These are phyloP conservation scores for Corythornis madagascariensis DNA, from an alignment of 2,113 vertebrate genomes.

Conservation along the genomic window DNA sequence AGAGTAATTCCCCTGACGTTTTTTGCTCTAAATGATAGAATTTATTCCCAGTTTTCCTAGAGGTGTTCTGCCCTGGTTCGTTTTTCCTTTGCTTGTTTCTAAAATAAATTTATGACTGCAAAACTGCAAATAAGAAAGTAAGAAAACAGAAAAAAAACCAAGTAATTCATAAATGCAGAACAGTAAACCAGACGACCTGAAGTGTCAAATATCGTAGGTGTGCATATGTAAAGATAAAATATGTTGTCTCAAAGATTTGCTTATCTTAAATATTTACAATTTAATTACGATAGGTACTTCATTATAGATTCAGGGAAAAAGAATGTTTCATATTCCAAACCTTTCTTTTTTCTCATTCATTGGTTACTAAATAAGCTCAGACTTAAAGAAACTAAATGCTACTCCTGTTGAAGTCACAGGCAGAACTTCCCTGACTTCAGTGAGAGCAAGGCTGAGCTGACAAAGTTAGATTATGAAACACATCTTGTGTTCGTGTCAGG, in stretches of 20 bases:
- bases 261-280: slow-evolving; percentile 1
- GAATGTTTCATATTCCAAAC: not conserved
- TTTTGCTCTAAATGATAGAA: not conserved
- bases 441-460: not conserved
- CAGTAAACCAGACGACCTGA: not conserved
- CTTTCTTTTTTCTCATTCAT: not conserved
- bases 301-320: slow-evolving; percentile 26
- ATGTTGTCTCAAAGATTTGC: not conserved
- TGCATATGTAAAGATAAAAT: not conserved
- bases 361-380: slow-evolving; percentile 6
- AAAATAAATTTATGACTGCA: not conserved
- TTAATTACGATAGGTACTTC: not conserved
- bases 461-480: not conserved
- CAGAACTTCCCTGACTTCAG: not conserved
- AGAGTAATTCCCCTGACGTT: not conserved
- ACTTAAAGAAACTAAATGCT: not conserved
- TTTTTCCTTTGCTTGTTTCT: not conserved
- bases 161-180: not conserved
- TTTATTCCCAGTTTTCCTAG: not conserved
- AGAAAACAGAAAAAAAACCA: not conserved
- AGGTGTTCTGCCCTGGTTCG: not conserved
- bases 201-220: not conserved
- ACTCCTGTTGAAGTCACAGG: not conserved
- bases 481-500: not conserved
- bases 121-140: not conserved